phyloP scores from a whole-genome alignment of 2,797 vertebrate species.

The Typhlichthys subterraneus region DNA sequence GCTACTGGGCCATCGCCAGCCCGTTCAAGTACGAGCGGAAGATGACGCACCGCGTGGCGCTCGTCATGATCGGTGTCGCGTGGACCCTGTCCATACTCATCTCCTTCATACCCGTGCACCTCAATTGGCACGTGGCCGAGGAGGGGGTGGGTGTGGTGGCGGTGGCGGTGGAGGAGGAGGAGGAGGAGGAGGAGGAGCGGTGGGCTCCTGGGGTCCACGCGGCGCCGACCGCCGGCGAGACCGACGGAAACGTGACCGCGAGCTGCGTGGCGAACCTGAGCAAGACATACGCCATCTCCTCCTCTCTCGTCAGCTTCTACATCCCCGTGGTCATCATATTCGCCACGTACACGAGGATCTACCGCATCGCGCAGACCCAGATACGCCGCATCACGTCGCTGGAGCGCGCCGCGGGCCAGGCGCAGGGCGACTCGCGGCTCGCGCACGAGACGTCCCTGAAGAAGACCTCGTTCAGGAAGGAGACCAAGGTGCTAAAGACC shows the following conservation, averaged over 20 bases:
- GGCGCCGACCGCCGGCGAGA: slow-evolving; percentile 22
- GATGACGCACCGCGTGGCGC: slow-evolving; percentile 77
- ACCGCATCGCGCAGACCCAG: slow-evolving; percentile 78
- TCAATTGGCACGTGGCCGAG: slow-evolving; percentile 77
- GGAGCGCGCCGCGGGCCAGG: slow-evolving; percentile 70
- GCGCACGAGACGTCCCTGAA: slow-evolving; percentile 73
- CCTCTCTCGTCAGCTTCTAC: slow-evolving; percentile 84
- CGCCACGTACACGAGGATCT: slow-evolving; percentile 82
- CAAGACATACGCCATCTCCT: slow-evolving; percentile 81
- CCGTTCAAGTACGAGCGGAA: slow-evolving; percentile 78
- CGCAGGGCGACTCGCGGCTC: slow-evolving; percentile 59
- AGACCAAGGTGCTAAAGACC: slow-evolving; percentile 84
- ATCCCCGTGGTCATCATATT: slow-evolving; percentile 84
- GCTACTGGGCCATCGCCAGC: slow-evolving; percentile 83
- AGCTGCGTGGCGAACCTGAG: slow-evolving; percentile 80
- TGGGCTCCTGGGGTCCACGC: fast-evolving
- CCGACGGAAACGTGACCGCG: slow-evolving; percentile 29
- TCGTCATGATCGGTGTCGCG: slow-evolving; percentile 75
- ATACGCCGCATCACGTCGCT: slow-evolving; percentile 79
- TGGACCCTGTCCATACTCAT: slow-evolving; percentile 84
- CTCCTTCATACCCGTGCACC: slow-evolving; percentile 83
- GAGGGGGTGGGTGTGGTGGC: slow-evolving; percentile 28
- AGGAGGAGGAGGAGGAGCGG: neutral
- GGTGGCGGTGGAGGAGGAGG: slow-evolving; percentile 21
- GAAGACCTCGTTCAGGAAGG: slow-evolving; percentile 76